Percentiles rank a stretch among this genome's conserved stretches.
Evolutionary conservation across 1,140 invertebrate genomes (phyloP).

Genomic region (Papilio helenus): DNA sequence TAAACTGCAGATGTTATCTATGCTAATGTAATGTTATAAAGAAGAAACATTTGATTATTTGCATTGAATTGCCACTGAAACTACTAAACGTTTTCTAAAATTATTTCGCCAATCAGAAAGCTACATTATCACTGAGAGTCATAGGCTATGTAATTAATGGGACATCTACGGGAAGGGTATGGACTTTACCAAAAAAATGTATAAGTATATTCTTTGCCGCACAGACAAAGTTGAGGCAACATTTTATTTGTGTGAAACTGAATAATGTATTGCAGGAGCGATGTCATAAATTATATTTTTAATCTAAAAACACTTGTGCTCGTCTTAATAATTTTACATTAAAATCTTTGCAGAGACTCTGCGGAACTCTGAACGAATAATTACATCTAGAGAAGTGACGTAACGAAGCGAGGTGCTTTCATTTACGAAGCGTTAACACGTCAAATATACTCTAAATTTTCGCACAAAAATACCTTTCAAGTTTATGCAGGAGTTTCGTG

Average conservation of each 20-base stretch:
- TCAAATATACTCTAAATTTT: background rate
- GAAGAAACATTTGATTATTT: too few species aligned
- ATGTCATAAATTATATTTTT: background rate
- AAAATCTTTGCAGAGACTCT: slow-evolving; percentile 6
- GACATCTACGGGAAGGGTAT: too few species aligned
- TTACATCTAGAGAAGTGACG: slow-evolving; percentile 8
- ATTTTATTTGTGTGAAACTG: background rate
- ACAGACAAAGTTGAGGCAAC: too few species aligned
- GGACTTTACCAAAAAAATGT: background rate
- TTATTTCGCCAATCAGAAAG: too few species aligned
- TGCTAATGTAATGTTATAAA: too few species aligned
- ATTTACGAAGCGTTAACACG: slow-evolving; percentile 12
- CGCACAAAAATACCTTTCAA: slow-evolving; percentile 18
- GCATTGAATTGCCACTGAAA: too few species aligned
- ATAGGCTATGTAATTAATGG: too few species aligned
- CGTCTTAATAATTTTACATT: slow-evolving; percentile 22
- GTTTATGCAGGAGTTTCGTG: slow-evolving; percentile 1
- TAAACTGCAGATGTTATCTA: too few species aligned
- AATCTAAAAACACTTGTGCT: background rate
- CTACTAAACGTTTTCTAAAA: too few species aligned
- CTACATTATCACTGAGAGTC: too few species aligned
- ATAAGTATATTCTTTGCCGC: too few species aligned
- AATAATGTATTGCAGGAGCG: background rate
- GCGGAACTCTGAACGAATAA: slow-evolving; percentile 16
- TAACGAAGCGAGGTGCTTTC: slow-evolving; percentile 19